Evolutionary conservation across 2,113 vertebrate genomes (phyloP).

Genomic region (Cheilinus undulatus): DNA sequence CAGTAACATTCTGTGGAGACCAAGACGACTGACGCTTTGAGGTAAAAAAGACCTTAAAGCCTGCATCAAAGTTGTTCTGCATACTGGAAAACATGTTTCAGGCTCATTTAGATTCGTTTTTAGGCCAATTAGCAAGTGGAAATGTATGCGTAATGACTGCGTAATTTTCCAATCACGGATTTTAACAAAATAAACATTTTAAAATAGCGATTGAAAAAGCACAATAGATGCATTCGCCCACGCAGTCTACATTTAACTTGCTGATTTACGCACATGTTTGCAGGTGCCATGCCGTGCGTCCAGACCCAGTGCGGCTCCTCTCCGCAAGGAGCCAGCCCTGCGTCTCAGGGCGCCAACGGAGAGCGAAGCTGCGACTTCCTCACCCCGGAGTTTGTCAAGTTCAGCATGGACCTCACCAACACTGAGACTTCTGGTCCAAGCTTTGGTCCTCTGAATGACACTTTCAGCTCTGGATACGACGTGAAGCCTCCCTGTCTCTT

Average conservation of each 20-base stretch:
- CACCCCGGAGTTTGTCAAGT: slow-evolving; percentile 99
- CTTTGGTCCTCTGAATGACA: slow-evolving; percentile 92
- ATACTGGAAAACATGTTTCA: too few species aligned
- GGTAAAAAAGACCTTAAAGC: slow-evolving; percentile 17
- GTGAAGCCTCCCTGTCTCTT: slow-evolving; percentile 96
- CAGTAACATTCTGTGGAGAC: slow-evolving; percentile 2
- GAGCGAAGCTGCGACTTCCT: slow-evolving; percentile 97
- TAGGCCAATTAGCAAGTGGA: too few species aligned
- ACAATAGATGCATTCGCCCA: neutral
- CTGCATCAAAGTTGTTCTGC: too few species aligned
- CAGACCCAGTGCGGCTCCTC: slow-evolving; percentile 98
- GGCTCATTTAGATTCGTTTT: too few species aligned
- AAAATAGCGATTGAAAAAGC: neutral
- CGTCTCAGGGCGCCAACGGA: slow-evolving; percentile 91
- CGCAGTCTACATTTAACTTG: neutral
- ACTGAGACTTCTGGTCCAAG: slow-evolving; percentile 93
- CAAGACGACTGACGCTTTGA: slow-evolving; percentile 1
- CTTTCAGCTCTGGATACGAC: slow-evolving; percentile 91
- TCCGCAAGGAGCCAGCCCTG: slow-evolving; percentile 96
- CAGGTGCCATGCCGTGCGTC: slow-evolving; percentile 96
- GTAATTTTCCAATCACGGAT: too few species aligned
- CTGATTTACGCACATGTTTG: slow-evolving; percentile 38
- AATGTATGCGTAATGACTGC: too few species aligned
- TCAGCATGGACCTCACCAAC: slow-evolving; percentile 99
- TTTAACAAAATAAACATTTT: neutral